phyloP scores from a whole-genome alignment of 2,888 invertebrate species.

The Lampropteryx suffumata region DNA sequence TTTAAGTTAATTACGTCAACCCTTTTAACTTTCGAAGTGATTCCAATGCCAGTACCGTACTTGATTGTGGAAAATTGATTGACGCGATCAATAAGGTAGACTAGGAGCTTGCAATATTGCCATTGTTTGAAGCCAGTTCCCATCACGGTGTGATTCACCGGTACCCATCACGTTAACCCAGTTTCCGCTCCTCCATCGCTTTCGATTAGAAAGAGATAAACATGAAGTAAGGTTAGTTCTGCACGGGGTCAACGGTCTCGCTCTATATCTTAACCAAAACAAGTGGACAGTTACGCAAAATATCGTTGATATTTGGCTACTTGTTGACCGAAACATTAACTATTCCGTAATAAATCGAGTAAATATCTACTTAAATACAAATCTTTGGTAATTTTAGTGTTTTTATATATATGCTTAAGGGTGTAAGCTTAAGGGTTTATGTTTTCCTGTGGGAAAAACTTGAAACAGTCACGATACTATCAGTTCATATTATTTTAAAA shows the following conservation, averaged over 20 bases:
- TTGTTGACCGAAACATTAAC: too few relatives aligned
- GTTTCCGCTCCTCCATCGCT: conserved; percentile 31
- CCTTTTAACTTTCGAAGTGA: background rate
- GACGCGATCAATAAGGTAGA: background rate
- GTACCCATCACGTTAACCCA: conserved; percentile 36
- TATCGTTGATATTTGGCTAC: conserved; percentile 1
- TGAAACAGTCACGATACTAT: too few relatives aligned
- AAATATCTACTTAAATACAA: too few relatives aligned
- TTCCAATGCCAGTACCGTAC: background rate
- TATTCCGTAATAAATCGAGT: too few relatives aligned
- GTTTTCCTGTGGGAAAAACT: too few relatives aligned
- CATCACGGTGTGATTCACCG: conserved; percentile 52
- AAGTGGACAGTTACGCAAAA: conserved; percentile 41
- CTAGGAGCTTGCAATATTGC: conserved; percentile 2
- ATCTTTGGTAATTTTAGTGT: too few relatives aligned
- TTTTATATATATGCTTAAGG: too few relatives aligned
- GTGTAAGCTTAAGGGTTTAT: too few relatives aligned
- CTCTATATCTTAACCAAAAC: conserved; percentile 38
- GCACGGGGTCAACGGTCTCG: conserved; percentile 50
- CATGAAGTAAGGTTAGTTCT: conserved; percentile 35
- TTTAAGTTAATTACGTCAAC: too few relatives aligned
- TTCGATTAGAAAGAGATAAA: conserved; percentile 35
- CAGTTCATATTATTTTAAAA: too few relatives aligned
- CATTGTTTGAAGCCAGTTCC: conserved; percentile 28
- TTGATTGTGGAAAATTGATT: background rate